Conservation (phyloP, 2,888 invertebrate genomes). For the Slavum lentiscoides region DNA sequence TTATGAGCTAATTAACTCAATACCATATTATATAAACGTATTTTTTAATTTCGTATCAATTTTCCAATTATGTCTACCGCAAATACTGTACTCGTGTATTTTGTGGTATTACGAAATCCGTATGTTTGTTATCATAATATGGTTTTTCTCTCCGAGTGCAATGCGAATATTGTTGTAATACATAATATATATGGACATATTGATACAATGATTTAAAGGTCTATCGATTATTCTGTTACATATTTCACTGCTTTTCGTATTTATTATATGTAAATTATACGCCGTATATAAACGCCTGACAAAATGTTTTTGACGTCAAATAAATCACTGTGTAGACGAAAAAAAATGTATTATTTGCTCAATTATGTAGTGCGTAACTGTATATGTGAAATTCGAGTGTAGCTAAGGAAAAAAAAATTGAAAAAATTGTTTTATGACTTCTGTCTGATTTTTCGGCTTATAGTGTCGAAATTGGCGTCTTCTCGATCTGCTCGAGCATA, state of each 20-base stretch:
- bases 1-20: no score
- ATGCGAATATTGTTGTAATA: not conserved
- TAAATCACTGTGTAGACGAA: slow-evolving; percentile 7
- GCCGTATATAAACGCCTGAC: not conserved
- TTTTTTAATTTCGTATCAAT: no score
- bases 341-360: not conserved
- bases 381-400: not conserved
- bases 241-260: slow-evolving; percentile 14
- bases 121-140: not conserved
- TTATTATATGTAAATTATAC: slow-evolving; percentile 6
- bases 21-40: not conserved
- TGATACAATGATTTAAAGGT: not conserved
- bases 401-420: not conserved
- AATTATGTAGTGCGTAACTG: not conserved
- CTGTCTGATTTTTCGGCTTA: not conserved
- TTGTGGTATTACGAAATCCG: not conserved
- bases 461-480: no score
- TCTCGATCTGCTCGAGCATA: no score
- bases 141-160: not conserved
- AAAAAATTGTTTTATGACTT: not conserved
- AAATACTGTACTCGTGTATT: not conserved
- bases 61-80: not conserved
- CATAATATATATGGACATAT: not conserved
- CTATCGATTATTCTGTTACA: slow-evolving; percentile 14
- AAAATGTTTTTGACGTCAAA: slow-evolving; percentile 18